Conservation (phyloP, 2,797 vertebrate species). For the Botia almorhae region DNA sequence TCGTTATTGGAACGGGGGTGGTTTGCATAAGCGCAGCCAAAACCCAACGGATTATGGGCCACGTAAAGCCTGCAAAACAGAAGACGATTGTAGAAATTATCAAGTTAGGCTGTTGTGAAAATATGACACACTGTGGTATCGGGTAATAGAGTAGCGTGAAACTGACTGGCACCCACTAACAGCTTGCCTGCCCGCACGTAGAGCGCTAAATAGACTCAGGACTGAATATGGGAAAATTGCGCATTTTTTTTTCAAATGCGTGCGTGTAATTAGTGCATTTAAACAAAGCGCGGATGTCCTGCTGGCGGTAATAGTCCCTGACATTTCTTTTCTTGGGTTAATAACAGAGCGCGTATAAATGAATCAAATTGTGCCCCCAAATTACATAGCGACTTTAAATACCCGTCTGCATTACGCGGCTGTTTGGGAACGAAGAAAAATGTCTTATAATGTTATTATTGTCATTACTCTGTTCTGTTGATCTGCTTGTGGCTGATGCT, state of each 20-base stretch:
- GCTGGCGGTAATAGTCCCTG: constrained; percentile 84
- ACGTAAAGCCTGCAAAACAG: constrained; percentile 48
- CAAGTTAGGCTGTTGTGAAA: constrained; percentile 74
- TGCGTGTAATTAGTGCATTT: constrained; percentile 85
- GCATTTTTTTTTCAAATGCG: constrained; percentile 71
- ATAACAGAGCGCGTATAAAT: constrained; percentile 87
- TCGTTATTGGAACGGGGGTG: constrained; percentile 26
- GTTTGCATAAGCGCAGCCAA: constrained; percentile 23
- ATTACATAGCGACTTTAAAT: constrained; percentile 86
- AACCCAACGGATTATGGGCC: constrained; percentile 39
- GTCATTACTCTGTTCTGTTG: constrained; percentile 77
- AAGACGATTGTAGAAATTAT: constrained; percentile 64
- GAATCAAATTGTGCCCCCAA: constrained; percentile 86
- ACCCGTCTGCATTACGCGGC: constrained; percentile 82
- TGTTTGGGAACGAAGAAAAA: constrained; percentile 79
- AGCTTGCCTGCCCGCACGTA: constrained; percentile 71
- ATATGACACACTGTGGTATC: constrained; percentile 68
- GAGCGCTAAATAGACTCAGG: constrained; percentile 70
- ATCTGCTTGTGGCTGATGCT: constrained; percentile 75
- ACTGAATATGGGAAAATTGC: constrained; percentile 80
- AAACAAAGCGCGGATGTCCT: constrained; percentile 86
- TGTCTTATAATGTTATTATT: constrained; percentile 83
- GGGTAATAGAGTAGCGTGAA: constrained; percentile 54
- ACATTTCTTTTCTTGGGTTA: constrained; percentile 87
- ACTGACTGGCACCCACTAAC: constrained; percentile 63